Base-by-base conservation (phyloP, 2,797 vertebrate species). In the Enteromius afrohamiltoni region DNA sequence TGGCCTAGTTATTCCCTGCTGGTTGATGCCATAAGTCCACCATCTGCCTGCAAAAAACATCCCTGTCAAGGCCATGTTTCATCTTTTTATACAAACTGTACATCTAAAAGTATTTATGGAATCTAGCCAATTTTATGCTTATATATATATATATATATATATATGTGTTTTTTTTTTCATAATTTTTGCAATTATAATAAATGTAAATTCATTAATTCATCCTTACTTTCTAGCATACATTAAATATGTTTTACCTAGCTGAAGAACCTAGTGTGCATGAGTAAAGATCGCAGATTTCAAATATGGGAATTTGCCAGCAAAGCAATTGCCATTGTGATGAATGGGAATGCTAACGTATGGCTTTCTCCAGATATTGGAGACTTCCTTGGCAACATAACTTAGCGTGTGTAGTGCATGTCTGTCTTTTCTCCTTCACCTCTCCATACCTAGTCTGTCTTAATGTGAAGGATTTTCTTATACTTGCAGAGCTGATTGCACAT, bases 351-450 rank as follows among this genome's bases (percentile, higher is more conserved):
- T 64, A 31, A 77, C 17, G 5, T 40, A 77, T 64, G 58, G 26
- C 40, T 77, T 45, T 77, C 37, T 77, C 17, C 17, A 45, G 6
- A 17, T 68, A 79, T 3, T 37, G 31, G 21, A 68, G 42, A 53
- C 64, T 31, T 37, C 2, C 42, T 76, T 67, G 51, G 6, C 58
- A 42, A 29, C 40, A 76, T 40, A 21, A 68, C 47, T 21, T 64
- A 69, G 11, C 29, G 3, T 14, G 6, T 74, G 42, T 65, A 75
- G 58, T 53, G 49, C 62, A 77, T 23, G 11, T n/a, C 62, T 58
- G 62, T 77, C 62, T 77, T 60, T 83, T 60, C 34, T 83, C 65
- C 64, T 69, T 70, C 82, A 77, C 31, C 31, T 73, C 42, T 79
- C 53, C 26, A 74, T 70, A 31, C 47, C 47, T 37, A 40, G 31